Evolutionary conservation across 2,113 vertebrate species (phyloP), one percentile per base, ranked within the genome.

Genomic region (Laticauda colubrina): DNA sequence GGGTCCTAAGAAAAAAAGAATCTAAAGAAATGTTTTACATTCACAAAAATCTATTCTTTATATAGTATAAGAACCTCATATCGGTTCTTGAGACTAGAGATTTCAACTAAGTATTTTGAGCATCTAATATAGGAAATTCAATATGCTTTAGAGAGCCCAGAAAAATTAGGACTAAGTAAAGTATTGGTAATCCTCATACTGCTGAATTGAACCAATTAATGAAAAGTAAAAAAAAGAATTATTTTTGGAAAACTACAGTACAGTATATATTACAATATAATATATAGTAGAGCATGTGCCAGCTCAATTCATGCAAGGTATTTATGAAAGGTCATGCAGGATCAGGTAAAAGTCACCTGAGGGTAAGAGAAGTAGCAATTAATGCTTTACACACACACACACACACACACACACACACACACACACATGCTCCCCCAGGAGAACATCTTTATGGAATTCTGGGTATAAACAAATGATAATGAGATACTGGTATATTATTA

Each of bases 151-250:
- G 43, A 95, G 59, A 90, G 23, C 11, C 5, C 93, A 90, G 93
- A 94, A 7, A 3, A 90, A 51, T 5, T 87, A 87, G 18, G 23
- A 45, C 5, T 75, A 34, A 89, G 34, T 21, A 85, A 88, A 29
- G 11, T 39, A 57, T 89, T 95, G 93, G 61, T 93, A 53, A 94
- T 23, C 20, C 18, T 94, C 23, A 53, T 18, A 9, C 61, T 85
- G 59, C 39, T n/a, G 86, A 55, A 53, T 89, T 55, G 43, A 26
- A 93, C 12, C 43, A 92, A 81, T 88, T 53, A 90, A 39, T 59
- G 34, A 86, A 89, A 15, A 54, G 91, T 1, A 2, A 92, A 81
- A 87, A 87, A 94, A 51, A 51, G 90, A 9, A 3, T 2, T 26
- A 10, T 89, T 48, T 15, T 89, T 81, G 18, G 34, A 43, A 39